Evolutionary conservation across 30 jellyfish, hydroid and myxozoan species (phyloP).

Genomic region (Aurelia aurita): DNA sequence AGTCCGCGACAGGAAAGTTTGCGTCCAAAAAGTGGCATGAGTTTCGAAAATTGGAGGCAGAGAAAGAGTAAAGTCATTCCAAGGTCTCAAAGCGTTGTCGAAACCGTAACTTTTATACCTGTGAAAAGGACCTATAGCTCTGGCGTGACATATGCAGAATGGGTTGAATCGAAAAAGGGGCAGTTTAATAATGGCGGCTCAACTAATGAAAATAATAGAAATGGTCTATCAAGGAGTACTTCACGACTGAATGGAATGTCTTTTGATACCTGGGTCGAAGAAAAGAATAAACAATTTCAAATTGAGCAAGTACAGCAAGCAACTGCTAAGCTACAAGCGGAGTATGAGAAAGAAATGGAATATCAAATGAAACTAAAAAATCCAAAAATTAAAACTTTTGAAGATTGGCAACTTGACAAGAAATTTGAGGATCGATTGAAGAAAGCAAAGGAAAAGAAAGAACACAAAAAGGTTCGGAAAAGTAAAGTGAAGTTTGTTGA

Average conservation of each 20-base stretch:
- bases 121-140: constrained; percentile 46
- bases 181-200: not conserved
- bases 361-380: constrained; percentile 8
- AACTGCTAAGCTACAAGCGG: constrained; percentile 16
- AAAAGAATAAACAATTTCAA: constrained; percentile 41
- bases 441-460: constrained; percentile 45
- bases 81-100: constrained; percentile 40
- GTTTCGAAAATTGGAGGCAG: constrained; percentile 57
- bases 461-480: not conserved
- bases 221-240: not conserved
- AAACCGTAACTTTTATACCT: constrained; percentile 2
- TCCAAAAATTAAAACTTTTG: constrained; percentile 67
- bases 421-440: constrained; percentile 42
- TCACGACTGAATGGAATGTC: constrained; percentile 41
- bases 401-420: constrained; percentile 72
- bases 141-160: constrained; percentile 46
- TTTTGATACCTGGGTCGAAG: constrained; percentile 49
- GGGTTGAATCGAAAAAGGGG: constrained; percentile 52
- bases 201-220: not conserved
- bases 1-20: not conserved
- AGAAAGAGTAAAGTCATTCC: constrained; percentile 41
- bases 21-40: constrained; percentile 50
- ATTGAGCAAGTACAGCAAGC: constrained; percentile 60
- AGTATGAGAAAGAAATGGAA: constrained; percentile 47
- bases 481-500: constrained; percentile 43